Percentiles rank a stretch among this genome's conserved stretches.
phyloP scores from a whole-genome alignment of 2,888 invertebrate species.

The Zele albiditarsus region DNA sequence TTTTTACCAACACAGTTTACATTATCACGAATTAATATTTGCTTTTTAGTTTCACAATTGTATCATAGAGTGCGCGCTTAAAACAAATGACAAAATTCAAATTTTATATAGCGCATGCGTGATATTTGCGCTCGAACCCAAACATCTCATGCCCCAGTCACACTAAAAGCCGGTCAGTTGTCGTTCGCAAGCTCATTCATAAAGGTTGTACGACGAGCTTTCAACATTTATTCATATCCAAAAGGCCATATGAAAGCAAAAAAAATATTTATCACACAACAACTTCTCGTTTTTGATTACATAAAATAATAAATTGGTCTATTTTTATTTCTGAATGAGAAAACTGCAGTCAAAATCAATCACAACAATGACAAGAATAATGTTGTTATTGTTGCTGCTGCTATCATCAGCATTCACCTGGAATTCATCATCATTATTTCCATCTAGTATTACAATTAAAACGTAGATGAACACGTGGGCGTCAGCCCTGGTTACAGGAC shows the following conservation, averaged over 20 bases:
- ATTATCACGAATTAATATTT: neutral
- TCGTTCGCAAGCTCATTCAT: neutral
- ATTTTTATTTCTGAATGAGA: neutral
- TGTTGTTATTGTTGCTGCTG: neutral
- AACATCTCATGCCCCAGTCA: conserved; percentile 5
- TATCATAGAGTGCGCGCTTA: neutral
- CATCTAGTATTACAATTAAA: neutral
- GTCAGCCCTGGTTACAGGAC: neutral
- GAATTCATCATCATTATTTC: neutral
- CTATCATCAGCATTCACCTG: neutral
- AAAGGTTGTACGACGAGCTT: neutral
- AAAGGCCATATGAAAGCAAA: no score
- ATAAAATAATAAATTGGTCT: neutral
- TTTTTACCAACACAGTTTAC: neutral
- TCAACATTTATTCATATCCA: no score
- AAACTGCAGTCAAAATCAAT: neutral
- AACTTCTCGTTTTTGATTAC: neutral
- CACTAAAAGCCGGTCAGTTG: conserved; percentile 10
- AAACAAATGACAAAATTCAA: neutral
- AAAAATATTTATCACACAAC: neutral
- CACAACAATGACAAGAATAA: neutral
- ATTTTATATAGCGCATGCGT: conserved; percentile 14
- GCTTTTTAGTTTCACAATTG: neutral
- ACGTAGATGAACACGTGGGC: conserved; percentile 9
- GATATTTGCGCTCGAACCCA: conserved; percentile 4